Conservation (phyloP, 1,140 invertebrate genomes). For the Myzus persicae region DNA sequence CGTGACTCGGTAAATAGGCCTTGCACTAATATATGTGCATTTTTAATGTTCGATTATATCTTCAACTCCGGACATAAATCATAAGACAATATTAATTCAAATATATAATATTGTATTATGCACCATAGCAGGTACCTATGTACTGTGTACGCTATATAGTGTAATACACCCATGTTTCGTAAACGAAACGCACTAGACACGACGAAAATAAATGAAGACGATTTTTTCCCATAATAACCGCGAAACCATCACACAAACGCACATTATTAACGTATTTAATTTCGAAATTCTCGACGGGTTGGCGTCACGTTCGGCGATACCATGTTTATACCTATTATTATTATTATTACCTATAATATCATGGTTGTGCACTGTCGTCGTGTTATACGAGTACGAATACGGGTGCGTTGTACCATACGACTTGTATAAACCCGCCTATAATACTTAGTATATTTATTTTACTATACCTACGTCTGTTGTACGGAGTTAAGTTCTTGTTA, state of each 20-base stretch:
- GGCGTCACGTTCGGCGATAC: not conserved
- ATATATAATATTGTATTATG: not conserved
- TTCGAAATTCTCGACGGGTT: not conserved
- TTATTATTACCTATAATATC: not conserved
- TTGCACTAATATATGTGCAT: conserved; percentile 49
- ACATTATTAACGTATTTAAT: not conserved
- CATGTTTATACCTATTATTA: not conserved
- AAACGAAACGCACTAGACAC: not conserved
- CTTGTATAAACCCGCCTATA: not conserved
- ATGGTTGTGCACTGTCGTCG: not conserved
- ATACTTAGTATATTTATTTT: not conserved
- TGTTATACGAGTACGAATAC: not conserved
- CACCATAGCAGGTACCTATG: not conserved
- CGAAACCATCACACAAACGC: not conserved
- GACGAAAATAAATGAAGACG: not conserved
- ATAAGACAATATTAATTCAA: conserved; percentile 49
- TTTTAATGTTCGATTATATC: conserved; percentile 51
- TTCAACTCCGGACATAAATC: conserved; percentile 35
- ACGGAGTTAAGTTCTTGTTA: not conserved
- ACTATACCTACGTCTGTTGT: too few relatives aligned
- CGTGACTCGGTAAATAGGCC: conserved; percentile 53
- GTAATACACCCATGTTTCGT: conserved; percentile 12
- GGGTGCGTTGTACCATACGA: too few relatives aligned
- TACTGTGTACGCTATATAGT: not conserved
- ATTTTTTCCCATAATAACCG: not conserved